phyloP scores from a whole-genome alignment of 2,113 vertebrate species.

The Coracopsis vasa region DNA sequence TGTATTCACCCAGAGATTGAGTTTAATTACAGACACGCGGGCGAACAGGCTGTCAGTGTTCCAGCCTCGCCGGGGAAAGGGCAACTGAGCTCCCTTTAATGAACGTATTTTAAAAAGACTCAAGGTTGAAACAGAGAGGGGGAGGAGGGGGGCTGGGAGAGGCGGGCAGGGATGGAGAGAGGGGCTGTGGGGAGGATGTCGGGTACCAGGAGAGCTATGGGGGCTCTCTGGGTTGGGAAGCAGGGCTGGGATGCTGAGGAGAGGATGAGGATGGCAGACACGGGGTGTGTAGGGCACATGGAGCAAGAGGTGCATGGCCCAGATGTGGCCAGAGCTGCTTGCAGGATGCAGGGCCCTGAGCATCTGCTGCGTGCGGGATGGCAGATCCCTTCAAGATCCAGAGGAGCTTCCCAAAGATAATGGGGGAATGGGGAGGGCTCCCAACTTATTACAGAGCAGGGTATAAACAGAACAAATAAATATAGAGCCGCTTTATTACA shows the following conservation, averaged over 20 bases:
- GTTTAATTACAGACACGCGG: conserved; percentile 59
- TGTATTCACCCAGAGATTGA: conserved; percentile 68
- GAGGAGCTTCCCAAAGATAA: conserved; percentile 69
- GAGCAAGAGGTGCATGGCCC: neutral
- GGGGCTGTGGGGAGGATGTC: neutral
- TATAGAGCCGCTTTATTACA: conserved; percentile 84
- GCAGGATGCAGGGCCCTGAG: neutral
- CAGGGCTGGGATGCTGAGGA: neutral
- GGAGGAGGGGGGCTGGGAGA: neutral
- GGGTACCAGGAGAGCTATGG: neutral
- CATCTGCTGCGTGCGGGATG: neutral
- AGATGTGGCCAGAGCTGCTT: neutral
- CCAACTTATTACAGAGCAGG: conserved; percentile 81
- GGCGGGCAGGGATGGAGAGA: neutral
- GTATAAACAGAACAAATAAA: conserved; percentile 83
- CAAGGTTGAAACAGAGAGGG: neutral
- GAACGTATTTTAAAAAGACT: conserved; percentile 30
- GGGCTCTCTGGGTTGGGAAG: neutral
- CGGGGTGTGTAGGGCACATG: fast-evolving
- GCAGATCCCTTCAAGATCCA: neutral
- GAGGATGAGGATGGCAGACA: neutral
- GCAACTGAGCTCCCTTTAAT: conserved; percentile 62
- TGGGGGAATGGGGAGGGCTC: conserved; percentile 58
- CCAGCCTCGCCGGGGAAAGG: conserved; percentile 42
- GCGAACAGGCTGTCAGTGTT: conserved; percentile 70